Conservation (phyloP, 1,140 invertebrate genomes). For the Zaprionus capensis region DNA sequence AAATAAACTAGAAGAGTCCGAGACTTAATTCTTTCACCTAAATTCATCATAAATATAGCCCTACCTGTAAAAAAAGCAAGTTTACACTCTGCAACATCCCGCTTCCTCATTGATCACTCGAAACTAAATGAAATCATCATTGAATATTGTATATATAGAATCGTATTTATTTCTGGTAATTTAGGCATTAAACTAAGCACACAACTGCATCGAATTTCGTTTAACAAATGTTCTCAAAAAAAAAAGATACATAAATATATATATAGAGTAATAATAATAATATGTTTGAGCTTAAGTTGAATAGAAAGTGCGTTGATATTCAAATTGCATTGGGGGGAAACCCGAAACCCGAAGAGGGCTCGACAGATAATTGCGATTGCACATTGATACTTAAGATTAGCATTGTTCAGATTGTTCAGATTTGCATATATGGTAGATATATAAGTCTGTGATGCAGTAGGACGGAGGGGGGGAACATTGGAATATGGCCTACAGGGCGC, state of each 20-base stretch:
- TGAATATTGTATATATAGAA: constrained; percentile 47
- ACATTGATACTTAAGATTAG: constrained; percentile 59
- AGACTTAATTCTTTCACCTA: no score
- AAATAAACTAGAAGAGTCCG: no score
- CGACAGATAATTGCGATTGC: constrained; percentile 46
- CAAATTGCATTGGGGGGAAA: constrained; percentile 18
- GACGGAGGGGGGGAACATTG: constrained; percentile 10
- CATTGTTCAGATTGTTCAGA: constrained; percentile 33
- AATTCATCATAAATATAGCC: no score
- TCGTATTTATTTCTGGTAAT: constrained; percentile 66
- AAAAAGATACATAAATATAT: constrained; percentile 25
- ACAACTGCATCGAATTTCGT: constrained; percentile 55
- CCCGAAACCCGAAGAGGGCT: background rate
- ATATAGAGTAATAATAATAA: constrained; percentile 9
- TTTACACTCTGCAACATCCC: no score
- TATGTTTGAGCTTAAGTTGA: constrained; percentile 10
- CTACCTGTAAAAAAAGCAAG: no score
- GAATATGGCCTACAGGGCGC: constrained; percentile 62
- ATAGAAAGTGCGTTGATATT: constrained; percentile 1
- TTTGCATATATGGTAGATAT: background rate
- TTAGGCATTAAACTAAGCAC: constrained; percentile 62
- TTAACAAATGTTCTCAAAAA: constrained; percentile 70
- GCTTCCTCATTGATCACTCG: background rate
- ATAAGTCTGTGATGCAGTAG: background rate
- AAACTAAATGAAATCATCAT: background rate